Evolutionary conservation across 2,888 invertebrate species (phyloP), one percentile per base, ranked within the genome.

Genomic region (Nomada fabriciana): DNA sequence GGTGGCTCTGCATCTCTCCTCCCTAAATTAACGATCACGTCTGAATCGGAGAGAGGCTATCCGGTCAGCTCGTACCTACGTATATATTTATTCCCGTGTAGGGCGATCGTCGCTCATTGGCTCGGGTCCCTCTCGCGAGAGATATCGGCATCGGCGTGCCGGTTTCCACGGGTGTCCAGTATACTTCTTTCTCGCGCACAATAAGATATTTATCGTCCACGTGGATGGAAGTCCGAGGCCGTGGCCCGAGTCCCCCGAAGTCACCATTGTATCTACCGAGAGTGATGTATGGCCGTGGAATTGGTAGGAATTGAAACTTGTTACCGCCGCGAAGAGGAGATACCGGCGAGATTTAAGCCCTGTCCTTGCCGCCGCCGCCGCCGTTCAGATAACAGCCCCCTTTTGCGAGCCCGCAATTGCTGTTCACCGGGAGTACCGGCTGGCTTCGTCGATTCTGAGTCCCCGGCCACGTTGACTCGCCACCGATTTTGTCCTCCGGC

Each of bases 291-390:
- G 92, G 91, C 90, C 92, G 82, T 87, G 88, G 91, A 93, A 93
- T 93, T 91, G 91, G 92, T 93, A 92, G 92, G 92, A 93, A 92
- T 93, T 91, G 92, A 93, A 93, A 93, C 91, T 93, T 92, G 93
- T 93, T 93, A 92, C 92, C 90, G 91, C 88, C 87, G 69, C 85
- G 88, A 85, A 90, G 82, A 83, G 88, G 86, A 92, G 90, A 92
- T 91, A 91, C 91, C 90, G 90, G 70, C 83, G 89, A 92, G 92
- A 91, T 91, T 92, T 91, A 92, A 91, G 87, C 89, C 89, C 89
- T 86, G 90, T 89, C 89, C 90, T 84, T 85, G 83, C 88, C 90
- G 89, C 86, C 89, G 84, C 63, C 79, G 83, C 72, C 52, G 65
- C 29, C 68, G 80, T 84, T 65, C 82, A 91, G 91, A 91, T 91